phyloP scores from a whole-genome alignment of 2,113 vertebrate species.

The Oryzias javanicus region DNA sequence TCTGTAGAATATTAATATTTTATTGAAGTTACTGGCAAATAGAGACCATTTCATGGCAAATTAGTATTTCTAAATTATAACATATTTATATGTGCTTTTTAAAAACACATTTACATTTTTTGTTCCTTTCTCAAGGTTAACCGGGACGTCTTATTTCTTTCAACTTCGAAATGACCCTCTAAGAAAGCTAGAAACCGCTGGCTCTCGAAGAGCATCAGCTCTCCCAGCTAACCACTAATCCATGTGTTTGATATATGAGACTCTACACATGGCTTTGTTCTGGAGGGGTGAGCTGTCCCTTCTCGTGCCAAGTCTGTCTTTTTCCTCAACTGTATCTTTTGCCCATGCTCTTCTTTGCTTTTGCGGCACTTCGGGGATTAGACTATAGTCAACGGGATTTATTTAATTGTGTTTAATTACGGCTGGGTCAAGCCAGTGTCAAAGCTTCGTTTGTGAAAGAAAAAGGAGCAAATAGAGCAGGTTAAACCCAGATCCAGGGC shows the following conservation, averaged over 20 bases:
- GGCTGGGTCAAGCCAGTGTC: constrained; percentile 62
- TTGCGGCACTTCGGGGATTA: constrained; percentile 70
- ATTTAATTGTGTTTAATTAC: constrained; percentile 80
- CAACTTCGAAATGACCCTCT: constrained; percentile 65
- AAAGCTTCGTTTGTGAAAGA: constrained; percentile 45
- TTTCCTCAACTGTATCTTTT: constrained; percentile 51
- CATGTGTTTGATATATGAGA: constrained; percentile 82
- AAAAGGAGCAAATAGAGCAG: constrained; percentile 46
- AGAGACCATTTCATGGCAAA: too few relatives aligned
- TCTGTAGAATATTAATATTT: too few relatives aligned
- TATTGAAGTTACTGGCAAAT: too few relatives aligned
- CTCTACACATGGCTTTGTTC: constrained; percentile 70
- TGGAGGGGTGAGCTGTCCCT: constrained; percentile 66
- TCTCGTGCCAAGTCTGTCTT: constrained; percentile 66
- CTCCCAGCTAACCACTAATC: constrained; percentile 77
- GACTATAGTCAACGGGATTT: constrained; percentile 71
- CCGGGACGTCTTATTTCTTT: constrained; percentile 53
- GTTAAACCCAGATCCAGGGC: constrained; percentile 40
- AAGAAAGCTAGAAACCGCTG: constrained; percentile 73
- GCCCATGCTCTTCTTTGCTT: constrained; percentile 40
- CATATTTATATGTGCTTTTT: neutral
- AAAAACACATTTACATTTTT: constrained; percentile 27
- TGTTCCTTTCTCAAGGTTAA: constrained; percentile 73
- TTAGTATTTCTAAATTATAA: neutral
- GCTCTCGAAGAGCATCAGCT: constrained; percentile 64